phyloP scores from a whole-genome alignment of 1,140 invertebrate genomes.

The Heliconius hermathena region DNA sequence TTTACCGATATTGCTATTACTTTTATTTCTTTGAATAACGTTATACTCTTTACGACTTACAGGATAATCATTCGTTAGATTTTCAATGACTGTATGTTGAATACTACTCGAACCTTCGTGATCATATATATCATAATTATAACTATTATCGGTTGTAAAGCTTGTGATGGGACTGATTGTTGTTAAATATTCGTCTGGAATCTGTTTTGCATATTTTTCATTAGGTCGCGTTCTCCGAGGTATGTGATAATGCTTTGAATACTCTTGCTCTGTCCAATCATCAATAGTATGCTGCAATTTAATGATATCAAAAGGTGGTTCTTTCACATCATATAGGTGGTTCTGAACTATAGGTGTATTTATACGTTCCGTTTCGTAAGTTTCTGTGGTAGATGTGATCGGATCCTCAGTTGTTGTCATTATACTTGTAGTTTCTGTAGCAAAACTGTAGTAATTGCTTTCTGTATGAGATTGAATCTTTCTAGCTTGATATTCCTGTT shows the following conservation, averaged over 20 bases:
- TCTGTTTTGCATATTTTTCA: conserved; percentile 86
- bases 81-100: conserved; percentile 72
- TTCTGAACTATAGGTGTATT: conserved; percentile 59
- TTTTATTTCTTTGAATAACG: conserved; percentile 60
- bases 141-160: conserved; percentile 60
- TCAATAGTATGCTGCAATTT: conserved; percentile 91
- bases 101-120: conserved; percentile 73
- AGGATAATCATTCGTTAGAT: conserved; percentile 53
- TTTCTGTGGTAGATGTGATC: conserved; percentile 48
- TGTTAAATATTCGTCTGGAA: conserved; percentile 89
- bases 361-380: conserved; percentile 52
- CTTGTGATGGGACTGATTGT: conserved; percentile 77
- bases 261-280: conserved; percentile 91
- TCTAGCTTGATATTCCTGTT: conserved; percentile 71
- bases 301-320: conserved; percentile 86
- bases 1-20: conserved; percentile 49
- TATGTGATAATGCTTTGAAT: conserved; percentile 79
- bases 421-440: conserved; percentile 58
- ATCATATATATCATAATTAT: conserved; percentile 77
- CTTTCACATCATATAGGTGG: conserved; percentile 73
- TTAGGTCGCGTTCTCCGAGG: conserved; percentile 78
- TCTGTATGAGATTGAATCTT: conserved; percentile 76
- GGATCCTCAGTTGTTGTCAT: conserved; percentile 62
- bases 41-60: conserved; percentile 60
- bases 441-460: conserved; percentile 45